These are phyloP conservation scores for Epirrhoe alternata DNA, from an alignment of 2,888 invertebrate genomes.

Conservation along the genomic window DNA sequence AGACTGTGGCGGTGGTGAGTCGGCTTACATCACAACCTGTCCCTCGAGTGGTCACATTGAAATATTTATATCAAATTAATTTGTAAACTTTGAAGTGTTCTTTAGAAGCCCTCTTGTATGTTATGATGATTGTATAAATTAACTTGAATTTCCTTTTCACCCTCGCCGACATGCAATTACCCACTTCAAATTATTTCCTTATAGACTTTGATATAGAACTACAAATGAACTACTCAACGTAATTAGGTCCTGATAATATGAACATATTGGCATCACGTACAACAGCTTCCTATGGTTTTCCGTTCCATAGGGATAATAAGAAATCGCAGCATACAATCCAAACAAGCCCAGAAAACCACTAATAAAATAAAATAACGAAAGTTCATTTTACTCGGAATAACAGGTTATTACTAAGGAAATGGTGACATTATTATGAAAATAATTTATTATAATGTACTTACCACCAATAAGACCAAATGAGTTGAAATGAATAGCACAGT, in stretches of 20 bases:
- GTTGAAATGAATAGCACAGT: slow-evolving; percentile 16
- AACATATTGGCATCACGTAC: too few relatives aligned
- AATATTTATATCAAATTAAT: slow-evolving; percentile 2
- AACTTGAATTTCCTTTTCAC: neutral
- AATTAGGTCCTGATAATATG: neutral
- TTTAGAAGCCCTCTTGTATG: neutral
- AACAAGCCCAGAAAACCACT: too few relatives aligned
- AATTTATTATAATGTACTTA: too few relatives aligned
- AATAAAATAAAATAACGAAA: too few relatives aligned
- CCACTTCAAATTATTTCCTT: neutral
- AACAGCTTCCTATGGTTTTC: neutral
- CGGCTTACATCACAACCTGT: slow-evolving; percentile 6
- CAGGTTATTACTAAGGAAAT: too few relatives aligned
- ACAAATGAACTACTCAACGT: too few relatives aligned
- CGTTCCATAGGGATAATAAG: neutral
- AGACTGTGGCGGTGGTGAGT: slow-evolving; percentile 19
- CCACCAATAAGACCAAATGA: neutral
- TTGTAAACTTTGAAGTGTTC: neutral
- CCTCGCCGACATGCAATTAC: neutral
- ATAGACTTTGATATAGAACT: neutral
- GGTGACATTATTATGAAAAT: too few relatives aligned
- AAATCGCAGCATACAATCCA: too few relatives aligned
- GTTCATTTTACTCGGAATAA: too few relatives aligned
- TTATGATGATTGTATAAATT: neutral
- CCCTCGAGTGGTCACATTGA: neutral